Evolutionary conservation across 1,140 invertebrate species (phyloP), one percentile per base, ranked within the genome.

Genomic region (Protaetia brevitarsis): DNA sequence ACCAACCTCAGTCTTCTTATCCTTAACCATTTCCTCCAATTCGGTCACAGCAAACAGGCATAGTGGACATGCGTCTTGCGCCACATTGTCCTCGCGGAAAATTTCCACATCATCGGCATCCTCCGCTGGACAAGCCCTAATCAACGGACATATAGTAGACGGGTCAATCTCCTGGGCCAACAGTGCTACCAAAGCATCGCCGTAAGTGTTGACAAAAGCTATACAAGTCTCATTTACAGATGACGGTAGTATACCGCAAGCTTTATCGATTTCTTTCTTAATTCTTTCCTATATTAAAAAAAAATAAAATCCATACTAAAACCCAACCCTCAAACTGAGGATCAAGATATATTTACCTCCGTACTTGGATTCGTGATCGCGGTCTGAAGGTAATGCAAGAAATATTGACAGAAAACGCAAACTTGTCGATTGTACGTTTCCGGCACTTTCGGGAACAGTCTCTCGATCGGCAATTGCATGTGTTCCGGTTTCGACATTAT

Each of bases 81-180:
- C 76, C 21, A 82, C 77, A 66, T 82, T 78, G 10, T 76, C 81
- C 30, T 83, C 77, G 69, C 85, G 78, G 13, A 82, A 80, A 26
- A 85, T 80, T 63, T 84, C 81, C 21, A 85, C 80, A 26, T 82
- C 82, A 26, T 80, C 78, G 4, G 82, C 71, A 63, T 85, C 79
- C 79, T 73, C 1, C n/a, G 63, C 31, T n/a, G 82, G 80, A 64
- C 82, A 83, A 64, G 79, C 74, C 64, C 76, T 77, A 63, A 83
- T 72, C 61, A 77, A 65, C 26, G 81, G 82, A 68, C 82, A 83
- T 23, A 91, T 86, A 66, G 82, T 79, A 58, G 87, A 83, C 13
- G 93, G 92, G 81, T 94, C 91, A 36, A 94, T 86, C 79, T 90
- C 85, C 76, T 93, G 88, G n/a, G 86, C 87, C 8, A 95, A 76